Conservation (phyloP, 2,113 vertebrate species). For the Hippocampus comes region DNA sequence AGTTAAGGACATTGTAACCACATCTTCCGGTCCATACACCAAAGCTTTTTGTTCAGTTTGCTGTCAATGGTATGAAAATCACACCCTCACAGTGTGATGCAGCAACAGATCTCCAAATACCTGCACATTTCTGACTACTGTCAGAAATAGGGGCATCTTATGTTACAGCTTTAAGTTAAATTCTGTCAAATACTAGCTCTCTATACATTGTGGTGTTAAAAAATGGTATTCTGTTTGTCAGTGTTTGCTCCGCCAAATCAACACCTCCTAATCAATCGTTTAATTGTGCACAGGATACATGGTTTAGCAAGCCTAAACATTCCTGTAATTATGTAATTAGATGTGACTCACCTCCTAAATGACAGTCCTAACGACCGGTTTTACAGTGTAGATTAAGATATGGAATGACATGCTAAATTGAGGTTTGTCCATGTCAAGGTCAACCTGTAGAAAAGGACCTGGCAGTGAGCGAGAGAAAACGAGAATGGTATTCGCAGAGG, state of each 20-base stretch:
- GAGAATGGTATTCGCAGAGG: constrained; percentile 38
- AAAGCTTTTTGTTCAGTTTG: background rate
- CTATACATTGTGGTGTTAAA: background rate
- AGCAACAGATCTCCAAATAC: constrained; percentile 7
- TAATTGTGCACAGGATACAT: background rate
- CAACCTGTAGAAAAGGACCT: constrained; percentile 17
- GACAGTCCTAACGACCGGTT: background rate
- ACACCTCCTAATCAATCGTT: background rate
- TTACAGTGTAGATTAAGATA: constrained; percentile 1
- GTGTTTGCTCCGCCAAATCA: background rate
- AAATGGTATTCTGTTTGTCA: background rate
- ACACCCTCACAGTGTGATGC: background rate
- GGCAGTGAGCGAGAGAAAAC: constrained; percentile 27
- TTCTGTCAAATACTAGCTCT: background rate
- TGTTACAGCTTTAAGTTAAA: constrained; percentile 23
- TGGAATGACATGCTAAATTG: background rate
- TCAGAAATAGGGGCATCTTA: background rate
- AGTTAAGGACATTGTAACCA: constrained; percentile 23
- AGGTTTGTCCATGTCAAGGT: constrained; percentile 23
- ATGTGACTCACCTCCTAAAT: background rate
- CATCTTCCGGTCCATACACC: background rate
- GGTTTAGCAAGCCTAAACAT: background rate
- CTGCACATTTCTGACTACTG: background rate
- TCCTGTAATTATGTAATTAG: constrained; percentile 7
- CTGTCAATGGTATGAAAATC: background rate